phyloP scores from a whole-genome alignment of 2,797 vertebrate genomes.

The Hippoglossus hippoglossus region DNA sequence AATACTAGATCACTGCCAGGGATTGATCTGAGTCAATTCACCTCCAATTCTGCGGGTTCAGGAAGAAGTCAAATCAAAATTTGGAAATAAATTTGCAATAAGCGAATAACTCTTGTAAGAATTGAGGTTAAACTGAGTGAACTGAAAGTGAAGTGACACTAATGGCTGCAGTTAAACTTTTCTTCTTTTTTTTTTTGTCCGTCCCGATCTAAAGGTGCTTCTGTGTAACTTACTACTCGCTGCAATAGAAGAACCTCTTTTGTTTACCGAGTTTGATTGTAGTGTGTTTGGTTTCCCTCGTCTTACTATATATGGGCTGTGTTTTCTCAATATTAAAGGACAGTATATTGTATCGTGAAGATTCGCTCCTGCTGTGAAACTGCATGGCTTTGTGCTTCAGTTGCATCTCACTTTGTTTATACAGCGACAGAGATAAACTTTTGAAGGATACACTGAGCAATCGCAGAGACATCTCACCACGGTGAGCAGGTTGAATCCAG shows the following conservation, averaged over 20 bases:
- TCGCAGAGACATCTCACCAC: constrained; percentile 18
- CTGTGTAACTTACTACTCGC: constrained; percentile 39
- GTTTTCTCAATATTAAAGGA: constrained; percentile 51
- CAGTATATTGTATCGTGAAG: constrained; percentile 35
- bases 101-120: not conserved
- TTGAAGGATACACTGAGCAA: constrained; percentile 37
- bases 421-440: constrained; percentile 16
- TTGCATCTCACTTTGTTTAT: constrained; percentile 35
- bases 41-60: constrained; percentile 22
- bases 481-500: constrained; percentile 35
- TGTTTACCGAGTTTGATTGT: constrained; percentile 67
- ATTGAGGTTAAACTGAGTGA: not conserved
- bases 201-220: constrained; percentile 41
- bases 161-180: constrained; percentile 20
- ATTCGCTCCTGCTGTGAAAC: constrained; percentile 66
- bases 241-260: constrained; percentile 56
- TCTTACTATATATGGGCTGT: constrained; percentile 55
- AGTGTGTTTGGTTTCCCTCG: constrained; percentile 47
- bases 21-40: constrained; percentile 18
- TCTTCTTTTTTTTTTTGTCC: constrained; percentile 3
- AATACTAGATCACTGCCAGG: constrained; percentile 43
- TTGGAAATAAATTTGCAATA: constrained; percentile 33
- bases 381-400: constrained; percentile 75
- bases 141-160: constrained; percentile 33
- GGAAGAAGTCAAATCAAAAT: not conserved